Percentiles rank a stretch among this genome's conserved stretches.
Conservation (phyloP, 1,140 invertebrate species). For the Leptonema lineaticorne region DNA sequence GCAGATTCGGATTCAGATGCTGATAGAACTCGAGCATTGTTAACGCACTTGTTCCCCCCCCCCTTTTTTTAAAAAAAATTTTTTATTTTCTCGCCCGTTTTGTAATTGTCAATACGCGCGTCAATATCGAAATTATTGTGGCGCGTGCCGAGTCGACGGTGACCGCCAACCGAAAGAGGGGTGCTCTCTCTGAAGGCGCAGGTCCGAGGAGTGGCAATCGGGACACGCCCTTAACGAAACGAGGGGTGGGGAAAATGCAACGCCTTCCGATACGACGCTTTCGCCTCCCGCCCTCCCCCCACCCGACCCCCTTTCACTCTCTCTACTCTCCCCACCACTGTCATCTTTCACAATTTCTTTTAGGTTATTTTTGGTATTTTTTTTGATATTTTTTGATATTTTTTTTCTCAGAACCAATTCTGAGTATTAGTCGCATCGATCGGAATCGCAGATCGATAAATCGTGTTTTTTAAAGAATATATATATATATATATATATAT, state of each 20-base stretch:
- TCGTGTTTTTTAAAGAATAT: too few species aligned
- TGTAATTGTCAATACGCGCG: background rate
- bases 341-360: too few species aligned
- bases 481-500: too few species aligned
- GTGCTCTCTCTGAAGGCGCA: conserved; percentile 1
- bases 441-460: too few species aligned
- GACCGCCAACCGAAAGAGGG: conserved; percentile 2
- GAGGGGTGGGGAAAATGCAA: background rate
- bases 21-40: conserved; percentile 22
- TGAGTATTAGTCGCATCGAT: too few species aligned
- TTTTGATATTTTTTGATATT: too few species aligned
- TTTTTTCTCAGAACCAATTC: too few species aligned
- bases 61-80: background rate
- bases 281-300: background rate
- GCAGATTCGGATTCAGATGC: conserved; percentile 23
- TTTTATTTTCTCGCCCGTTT: background rate
- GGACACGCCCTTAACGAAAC: background rate
- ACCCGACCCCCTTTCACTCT: background rate
- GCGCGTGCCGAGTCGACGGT: background rate
- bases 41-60: background rate
- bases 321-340: background rate
- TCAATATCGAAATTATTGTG: background rate
- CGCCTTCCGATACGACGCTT: background rate
- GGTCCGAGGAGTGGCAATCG: background rate
- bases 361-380: too few species aligned